Evolutionary conservation across 1,140 invertebrate species (phyloP).

Genomic region (Drosophila jambulina): DNA sequence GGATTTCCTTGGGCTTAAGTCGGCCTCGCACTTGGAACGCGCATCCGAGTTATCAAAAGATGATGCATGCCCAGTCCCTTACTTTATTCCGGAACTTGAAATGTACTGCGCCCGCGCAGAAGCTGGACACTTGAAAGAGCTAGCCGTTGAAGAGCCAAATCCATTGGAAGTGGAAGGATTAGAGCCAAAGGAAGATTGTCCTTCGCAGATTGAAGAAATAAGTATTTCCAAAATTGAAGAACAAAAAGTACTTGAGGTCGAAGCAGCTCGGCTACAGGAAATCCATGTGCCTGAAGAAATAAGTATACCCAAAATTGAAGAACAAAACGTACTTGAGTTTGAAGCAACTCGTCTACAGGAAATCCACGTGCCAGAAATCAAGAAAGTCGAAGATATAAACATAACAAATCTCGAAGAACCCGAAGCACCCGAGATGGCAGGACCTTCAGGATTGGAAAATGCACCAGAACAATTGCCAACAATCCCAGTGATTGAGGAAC

Average conservation of each 20-base stretch:
- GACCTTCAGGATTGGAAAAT: not conserved
- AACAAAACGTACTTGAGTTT: not conserved
- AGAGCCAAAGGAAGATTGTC: not conserved
- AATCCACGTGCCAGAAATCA: not conserved
- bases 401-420: not conserved
- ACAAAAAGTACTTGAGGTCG: not conserved
- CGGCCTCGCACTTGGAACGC: not conserved
- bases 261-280: not conserved
- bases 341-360: not conserved
- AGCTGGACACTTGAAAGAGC: not conserved
- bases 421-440: not conserved
- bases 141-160: not conserved
- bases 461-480: not conserved
- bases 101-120: not conserved
- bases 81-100: conserved; percentile 29
- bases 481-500: no score
- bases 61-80: not conserved
- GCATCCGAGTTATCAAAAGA: not conserved
- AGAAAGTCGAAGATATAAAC: not conserved
- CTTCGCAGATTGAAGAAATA: not conserved
- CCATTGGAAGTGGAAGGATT: not conserved
- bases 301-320: not conserved
- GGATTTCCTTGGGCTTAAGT: conserved; percentile 25
- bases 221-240: not conserved
- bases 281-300: not conserved